Evolutionary conservation across 2,888 invertebrate genomes (phyloP).

Genomic region (Anaspis maculata): DNA sequence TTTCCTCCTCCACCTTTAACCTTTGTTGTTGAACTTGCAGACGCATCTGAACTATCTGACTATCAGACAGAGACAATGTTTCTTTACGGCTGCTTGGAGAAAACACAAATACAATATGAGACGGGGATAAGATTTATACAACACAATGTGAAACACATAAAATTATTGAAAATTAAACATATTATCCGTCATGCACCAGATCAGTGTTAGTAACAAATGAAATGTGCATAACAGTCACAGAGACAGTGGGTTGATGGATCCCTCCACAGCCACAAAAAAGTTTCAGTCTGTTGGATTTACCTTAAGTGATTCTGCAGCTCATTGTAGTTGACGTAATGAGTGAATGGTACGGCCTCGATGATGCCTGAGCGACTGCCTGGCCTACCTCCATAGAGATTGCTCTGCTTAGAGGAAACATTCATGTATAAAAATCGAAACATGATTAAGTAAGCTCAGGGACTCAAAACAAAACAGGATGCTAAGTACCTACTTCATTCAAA

Average conservation of each 20-base stretch:
- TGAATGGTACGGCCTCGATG: slow-evolving; percentile 47
- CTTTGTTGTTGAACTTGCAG: slow-evolving; percentile 70
- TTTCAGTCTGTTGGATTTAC: too few relatives aligned
- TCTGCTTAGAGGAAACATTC: too few relatives aligned
- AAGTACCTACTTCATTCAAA: background rate
- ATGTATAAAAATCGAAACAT: too few relatives aligned
- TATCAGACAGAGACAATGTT: slow-evolving; percentile 70
- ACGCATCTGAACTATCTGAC: slow-evolving; percentile 74
- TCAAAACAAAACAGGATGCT: too few relatives aligned
- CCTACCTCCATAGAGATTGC: slow-evolving; percentile 41
- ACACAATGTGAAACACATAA: slow-evolving; percentile 6
- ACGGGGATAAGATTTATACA: slow-evolving; percentile 8
- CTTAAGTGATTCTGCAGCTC: slow-evolving; percentile 78
- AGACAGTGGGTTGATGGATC: slow-evolving; percentile 5
- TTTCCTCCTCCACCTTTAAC: slow-evolving; percentile 74
- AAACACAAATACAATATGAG: slow-evolving; percentile 25
- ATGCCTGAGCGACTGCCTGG: slow-evolving; percentile 50
- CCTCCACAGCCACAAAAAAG: too few relatives aligned
- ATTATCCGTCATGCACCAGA: slow-evolving; percentile 28
- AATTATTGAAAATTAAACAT: too few relatives aligned
- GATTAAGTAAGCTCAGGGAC: too few relatives aligned
- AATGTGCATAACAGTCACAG: slow-evolving; percentile 28
- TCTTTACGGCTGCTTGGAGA: slow-evolving; percentile 46
- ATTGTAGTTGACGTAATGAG: slow-evolving; percentile 78
- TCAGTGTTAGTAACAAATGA: slow-evolving; percentile 34